Evolutionary conservation across 2,113 vertebrate species (phyloP).

Genomic region (Catagonus wagneri): DNA sequence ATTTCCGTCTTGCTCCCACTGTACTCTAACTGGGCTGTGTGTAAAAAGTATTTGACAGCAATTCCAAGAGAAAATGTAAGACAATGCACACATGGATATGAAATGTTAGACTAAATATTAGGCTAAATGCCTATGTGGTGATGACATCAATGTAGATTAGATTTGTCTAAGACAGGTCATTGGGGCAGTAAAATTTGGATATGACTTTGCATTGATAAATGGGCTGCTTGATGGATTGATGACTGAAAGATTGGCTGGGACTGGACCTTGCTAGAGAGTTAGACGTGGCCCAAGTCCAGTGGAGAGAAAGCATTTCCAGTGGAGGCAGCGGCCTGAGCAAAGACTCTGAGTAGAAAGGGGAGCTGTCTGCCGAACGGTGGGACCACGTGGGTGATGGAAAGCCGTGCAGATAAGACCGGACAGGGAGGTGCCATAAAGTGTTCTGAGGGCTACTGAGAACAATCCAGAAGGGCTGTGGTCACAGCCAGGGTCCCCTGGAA

Average conservation of each 20-base stretch:
- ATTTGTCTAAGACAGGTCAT: not conserved
- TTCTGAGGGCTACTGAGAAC: too few relatives aligned
- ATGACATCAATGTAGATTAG: not conserved
- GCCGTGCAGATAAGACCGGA: not conserved
- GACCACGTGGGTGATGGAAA: not conserved
- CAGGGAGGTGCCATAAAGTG: rapidly evolving
- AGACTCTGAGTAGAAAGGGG: not conserved
- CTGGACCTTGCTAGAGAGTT: not conserved
- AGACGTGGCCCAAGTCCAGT: not conserved
- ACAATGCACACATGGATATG: not conserved
- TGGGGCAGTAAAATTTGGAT: not conserved
- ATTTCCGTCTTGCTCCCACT: not conserved
- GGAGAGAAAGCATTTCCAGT: not conserved
- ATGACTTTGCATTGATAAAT: not conserved
- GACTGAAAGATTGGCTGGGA: not conserved
- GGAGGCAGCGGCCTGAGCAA: not conserved
- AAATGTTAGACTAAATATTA: not conserved
- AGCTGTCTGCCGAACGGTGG: rapidly evolving
- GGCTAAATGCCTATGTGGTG: not conserved
- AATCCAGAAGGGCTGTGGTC: not conserved
- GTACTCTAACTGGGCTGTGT: rapidly evolving
- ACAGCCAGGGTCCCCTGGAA: too few relatives aligned
- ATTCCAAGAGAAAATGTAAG: not conserved
- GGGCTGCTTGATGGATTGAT: not conserved
- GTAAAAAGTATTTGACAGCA: not conserved